Base-by-base conservation (phyloP, 2,113 vertebrate genomes). In the Oryctolagus cuniculus region DNA sequence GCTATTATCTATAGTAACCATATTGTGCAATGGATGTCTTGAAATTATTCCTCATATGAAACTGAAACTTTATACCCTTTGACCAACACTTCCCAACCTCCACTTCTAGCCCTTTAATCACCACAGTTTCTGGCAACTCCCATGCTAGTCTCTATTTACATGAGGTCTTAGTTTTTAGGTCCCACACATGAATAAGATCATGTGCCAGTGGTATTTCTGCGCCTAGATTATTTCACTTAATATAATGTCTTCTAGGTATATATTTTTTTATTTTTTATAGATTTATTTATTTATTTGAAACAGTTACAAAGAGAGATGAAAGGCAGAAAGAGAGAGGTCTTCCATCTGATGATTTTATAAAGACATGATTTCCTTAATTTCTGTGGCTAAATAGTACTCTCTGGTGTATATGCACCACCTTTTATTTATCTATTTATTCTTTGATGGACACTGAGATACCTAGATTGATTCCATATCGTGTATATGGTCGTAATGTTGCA, bases 41-140 rank as follows among this genome's bases (percentile, higher is more conserved):
- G 31, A 34, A 36, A 10, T 27, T 24, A 69, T 84, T 25, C 64
- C 22, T 19, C 22, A 5, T 61, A 15, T 24, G 51, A 25, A 64
- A 63, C 8, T n/a, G 55, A 16, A 58, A 58, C 19, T 72, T 58
- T 82, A 2, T 63, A 61, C 13, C 21, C 6, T 73, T 27, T 63
- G 27, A 61, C 29, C 29, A 55, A 36, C 2, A 29, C 6, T 61
- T 2, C 17, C 7, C 12, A 16, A 10, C 1, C 1, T 2, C 63
- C 25, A 31, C 27, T 7, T 34, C 24, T 15, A 19, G 15, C 55
- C 55, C 55, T 31, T 6, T n/a, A 61, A 16, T 1, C 6, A 27
- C 3, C 16, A 6, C 15, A 82, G 21, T 1, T 8, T 27, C 21
- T n/a, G 21, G 27, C n/a, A 58, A 80, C 21, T 8, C n/a, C 21